phyloP scores from a whole-genome alignment of 1,140 invertebrate species.

The Temnothorax longispinosus region DNA sequence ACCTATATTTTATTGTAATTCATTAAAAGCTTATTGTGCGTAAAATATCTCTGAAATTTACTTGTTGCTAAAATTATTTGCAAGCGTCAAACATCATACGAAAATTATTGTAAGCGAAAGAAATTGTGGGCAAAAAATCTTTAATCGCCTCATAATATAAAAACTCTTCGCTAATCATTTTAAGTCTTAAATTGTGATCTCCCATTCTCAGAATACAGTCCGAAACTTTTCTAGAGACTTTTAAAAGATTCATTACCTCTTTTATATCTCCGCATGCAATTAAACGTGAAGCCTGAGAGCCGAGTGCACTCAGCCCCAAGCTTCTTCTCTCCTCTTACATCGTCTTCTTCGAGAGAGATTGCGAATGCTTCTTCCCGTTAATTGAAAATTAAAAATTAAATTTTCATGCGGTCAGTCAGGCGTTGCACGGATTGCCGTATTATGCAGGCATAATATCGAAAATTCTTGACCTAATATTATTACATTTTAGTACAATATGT shows the following conservation, averaged over 20 bases:
- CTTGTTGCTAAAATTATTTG: background rate
- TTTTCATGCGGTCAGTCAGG: background rate
- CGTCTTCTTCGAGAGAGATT: background rate
- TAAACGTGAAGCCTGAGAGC: background rate
- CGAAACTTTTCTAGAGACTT: slow-evolving; percentile 27
- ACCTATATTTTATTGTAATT: background rate
- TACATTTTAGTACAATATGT: background rate
- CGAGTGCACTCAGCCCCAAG: background rate
- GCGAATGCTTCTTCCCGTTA: slow-evolving; percentile 21
- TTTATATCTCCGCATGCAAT: slow-evolving; percentile 26
- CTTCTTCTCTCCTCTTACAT: background rate
- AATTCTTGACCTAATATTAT: background rate
- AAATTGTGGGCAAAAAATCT: background rate
- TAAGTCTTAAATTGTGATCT: background rate
- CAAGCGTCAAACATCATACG: background rate
- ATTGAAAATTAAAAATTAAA: slow-evolving; percentile 59
- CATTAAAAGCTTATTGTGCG: background rate
- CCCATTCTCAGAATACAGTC: background rate
- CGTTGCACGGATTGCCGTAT: background rate
- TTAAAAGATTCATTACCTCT: slow-evolving; percentile 18
- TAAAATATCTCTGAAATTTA: background rate
- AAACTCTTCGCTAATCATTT: background rate
- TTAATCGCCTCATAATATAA: background rate
- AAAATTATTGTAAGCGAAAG: background rate
- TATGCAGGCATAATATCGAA: background rate